These are phyloP conservation scores for Phyllotreta cruciferae DNA, from an alignment of 2,888 invertebrate genomes.

Conservation along the genomic window DNA sequence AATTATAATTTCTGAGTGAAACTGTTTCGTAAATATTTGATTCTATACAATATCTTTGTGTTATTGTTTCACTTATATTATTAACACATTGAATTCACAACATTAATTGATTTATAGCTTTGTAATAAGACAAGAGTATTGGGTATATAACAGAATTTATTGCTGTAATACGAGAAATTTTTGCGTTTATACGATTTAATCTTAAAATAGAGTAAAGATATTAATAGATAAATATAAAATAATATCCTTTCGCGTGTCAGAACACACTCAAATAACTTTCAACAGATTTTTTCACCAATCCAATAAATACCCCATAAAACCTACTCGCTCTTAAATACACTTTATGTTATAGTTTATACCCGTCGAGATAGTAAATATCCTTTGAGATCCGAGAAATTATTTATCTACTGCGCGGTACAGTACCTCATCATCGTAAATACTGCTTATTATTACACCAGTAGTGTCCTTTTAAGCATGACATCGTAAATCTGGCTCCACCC, in stretches of 20 bases:
- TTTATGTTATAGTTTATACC: conserved; percentile 6
- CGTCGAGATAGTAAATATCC: conserved; percentile 12
- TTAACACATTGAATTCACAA: background rate
- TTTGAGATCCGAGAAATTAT: conserved; percentile 13
- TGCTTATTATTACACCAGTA: conserved; percentile 16
- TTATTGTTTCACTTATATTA: background rate
- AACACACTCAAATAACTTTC: conserved; percentile 5
- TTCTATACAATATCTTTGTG: conserved; percentile 1
- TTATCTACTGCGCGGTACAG: conserved; percentile 15
- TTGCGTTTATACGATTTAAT: background rate
- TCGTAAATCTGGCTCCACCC: conserved; percentile 26
- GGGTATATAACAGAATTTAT: background rate
- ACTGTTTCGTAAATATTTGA: conserved; percentile 19
- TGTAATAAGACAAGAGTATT: conserved; percentile 1
- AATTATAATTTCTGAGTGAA: conserved; percentile 23
- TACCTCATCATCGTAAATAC: conserved; percentile 28
- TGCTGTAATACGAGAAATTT: conserved; percentile 2
- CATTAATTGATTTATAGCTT: conserved; percentile 8
- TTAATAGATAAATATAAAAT: conserved; percentile 1
- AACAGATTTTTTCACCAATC: conserved; percentile 15
- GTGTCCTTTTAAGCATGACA: conserved; percentile 23
- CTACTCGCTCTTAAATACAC: conserved; percentile 9
- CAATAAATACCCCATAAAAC: conserved; percentile 23
- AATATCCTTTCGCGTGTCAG: background rate
- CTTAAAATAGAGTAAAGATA: background rate